phyloP scores from a whole-genome alignment of 2,888 invertebrate species.

The Aelia acuminata region DNA sequence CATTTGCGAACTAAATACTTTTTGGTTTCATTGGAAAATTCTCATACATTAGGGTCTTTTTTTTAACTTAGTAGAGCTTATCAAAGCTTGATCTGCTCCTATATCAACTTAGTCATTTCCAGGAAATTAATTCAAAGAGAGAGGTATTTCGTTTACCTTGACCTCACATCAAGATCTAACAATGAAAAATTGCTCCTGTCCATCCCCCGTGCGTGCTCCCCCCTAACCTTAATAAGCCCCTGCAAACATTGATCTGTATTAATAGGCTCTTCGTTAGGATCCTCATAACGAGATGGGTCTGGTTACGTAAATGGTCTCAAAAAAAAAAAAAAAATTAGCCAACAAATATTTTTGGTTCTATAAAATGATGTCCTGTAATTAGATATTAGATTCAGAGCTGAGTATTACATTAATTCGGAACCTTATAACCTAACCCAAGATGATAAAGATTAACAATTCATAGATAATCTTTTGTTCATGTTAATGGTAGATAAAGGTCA shows the following conservation, averaged over 20 bases:
- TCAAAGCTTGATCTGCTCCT: background rate
- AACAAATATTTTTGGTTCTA: too few relatives aligned
- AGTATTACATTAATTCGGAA: too few relatives aligned
- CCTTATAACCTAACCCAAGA: too few relatives aligned
- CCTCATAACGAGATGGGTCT: background rate
- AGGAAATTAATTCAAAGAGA: background rate
- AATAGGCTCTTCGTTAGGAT: background rate
- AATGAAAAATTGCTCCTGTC: background rate
- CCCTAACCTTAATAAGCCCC: background rate
- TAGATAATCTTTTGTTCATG: too few relatives aligned
- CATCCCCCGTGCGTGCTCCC: background rate
- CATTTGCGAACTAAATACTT: too few relatives aligned
- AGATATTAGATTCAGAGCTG: too few relatives aligned
- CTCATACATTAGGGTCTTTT: too few relatives aligned
- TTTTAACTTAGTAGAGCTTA: background rate
- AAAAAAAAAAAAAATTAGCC: too few relatives aligned
- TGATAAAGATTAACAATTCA: too few relatives aligned
- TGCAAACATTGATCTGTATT: background rate
- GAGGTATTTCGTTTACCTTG: background rate
- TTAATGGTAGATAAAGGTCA: too few relatives aligned
- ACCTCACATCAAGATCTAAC: conserved; percentile 19
- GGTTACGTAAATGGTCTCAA: background rate
- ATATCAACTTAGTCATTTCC: background rate
- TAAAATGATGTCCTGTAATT: too few relatives aligned
- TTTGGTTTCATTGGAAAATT: too few relatives aligned